Evolutionary conservation across 2,888 invertebrate genomes (phyloP), one percentile per base, ranked within the genome.

Genomic region (Papilio elwesi): DNA sequence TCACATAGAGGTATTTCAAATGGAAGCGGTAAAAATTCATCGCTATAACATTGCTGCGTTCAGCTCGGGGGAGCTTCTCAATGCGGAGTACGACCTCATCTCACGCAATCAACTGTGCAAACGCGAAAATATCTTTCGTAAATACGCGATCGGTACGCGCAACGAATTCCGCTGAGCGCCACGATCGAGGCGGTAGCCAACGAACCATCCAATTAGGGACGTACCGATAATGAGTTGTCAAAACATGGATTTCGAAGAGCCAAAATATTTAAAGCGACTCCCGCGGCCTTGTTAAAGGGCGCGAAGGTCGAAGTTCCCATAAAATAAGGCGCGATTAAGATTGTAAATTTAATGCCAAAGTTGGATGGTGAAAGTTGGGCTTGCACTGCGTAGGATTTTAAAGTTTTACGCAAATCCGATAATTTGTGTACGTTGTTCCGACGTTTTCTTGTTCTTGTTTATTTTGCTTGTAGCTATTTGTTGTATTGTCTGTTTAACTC

Each of bases 221-320:
- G 85, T 83, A 85, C 87, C 88, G 87, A 90, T 92, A 92, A 92
- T 92, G 90, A 91, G 87, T 92, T 93, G 89, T 92, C 90, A 92
- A 92, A 92, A 93, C 91, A 93, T 89, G 87, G 87, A 87, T 80
- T 84, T 80, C 78, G 77, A 76, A 78, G 76, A 75, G 74, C 83
- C 78, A 80, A 78, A 68, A 77, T 72, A 78, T 75, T 69, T 75
- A 75, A 69, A 73, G 75, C 67, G 48, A 66, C 65, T 62, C 71
- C 74, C 74, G 77, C 73, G 77, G 76, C 80, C 81, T 81, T 90
- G 83, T 76, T 43, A 5, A 68, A 48, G 43, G 8, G 51, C 0
- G 6, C 74, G 83, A 88, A 81, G 81, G 82, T 81, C 72, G 70
- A 82, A 73, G 82, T 83, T 85, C 49, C 77, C 63, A 55, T 76